These are phyloP conservation scores for Minunthozetes semirufus DNA, from an alignment of 2,888 invertebrate species.

Conservation along the genomic window DNA sequence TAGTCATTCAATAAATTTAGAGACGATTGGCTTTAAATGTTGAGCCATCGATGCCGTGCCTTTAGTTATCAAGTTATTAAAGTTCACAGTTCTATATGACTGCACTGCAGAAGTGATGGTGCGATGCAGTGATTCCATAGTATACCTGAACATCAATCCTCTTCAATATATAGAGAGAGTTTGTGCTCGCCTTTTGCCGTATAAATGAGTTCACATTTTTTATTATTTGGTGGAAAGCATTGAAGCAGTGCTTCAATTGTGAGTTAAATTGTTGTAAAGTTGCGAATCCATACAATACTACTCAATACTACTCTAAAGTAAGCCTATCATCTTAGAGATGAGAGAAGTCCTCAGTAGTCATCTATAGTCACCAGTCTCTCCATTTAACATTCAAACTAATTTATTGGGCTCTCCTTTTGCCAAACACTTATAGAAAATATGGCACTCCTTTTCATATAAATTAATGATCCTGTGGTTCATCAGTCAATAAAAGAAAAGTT, in stretches of 20 bases:
- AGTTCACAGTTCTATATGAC: not conserved
- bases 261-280: not conserved
- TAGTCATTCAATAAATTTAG: too few relatives aligned
- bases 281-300: not conserved
- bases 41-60: too few relatives aligned
- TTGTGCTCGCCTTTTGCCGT: too few relatives aligned
- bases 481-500: not conserved
- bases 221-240: not conserved
- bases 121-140: not conserved
- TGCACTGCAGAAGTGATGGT: not conserved
- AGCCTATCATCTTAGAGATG: not conserved
- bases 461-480: not conserved
- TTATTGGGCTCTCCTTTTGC: not conserved
- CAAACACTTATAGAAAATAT: not conserved
- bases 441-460: not conserved
- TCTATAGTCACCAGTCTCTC: not conserved
- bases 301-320: not conserved
- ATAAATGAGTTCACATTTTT: not conserved
- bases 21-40: too few relatives aligned
- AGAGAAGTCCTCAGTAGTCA: too few relatives aligned
- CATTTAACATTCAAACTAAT: constrained; percentile 14
- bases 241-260: not conserved
- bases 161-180: not conserved
- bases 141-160: not conserved
- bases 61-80: too few relatives aligned